Evolutionary conservation across 1,140 invertebrate species (phyloP).

Genomic region (Bombus huntii): DNA sequence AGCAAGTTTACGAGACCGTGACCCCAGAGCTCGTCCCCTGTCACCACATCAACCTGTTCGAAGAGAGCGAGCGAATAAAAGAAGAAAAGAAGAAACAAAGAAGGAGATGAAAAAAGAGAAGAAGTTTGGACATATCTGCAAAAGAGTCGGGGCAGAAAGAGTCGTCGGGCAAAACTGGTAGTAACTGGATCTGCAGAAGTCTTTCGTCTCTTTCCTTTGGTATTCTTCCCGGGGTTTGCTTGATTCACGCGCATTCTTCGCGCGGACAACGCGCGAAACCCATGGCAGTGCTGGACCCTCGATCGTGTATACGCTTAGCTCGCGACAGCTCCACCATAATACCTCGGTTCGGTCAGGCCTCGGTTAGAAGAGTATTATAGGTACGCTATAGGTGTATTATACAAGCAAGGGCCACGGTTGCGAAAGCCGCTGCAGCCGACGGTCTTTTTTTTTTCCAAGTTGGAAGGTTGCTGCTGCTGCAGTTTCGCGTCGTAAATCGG

Average conservation of each 20-base stretch:
- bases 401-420: neutral
- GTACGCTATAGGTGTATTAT: neutral
- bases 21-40: conserved; percentile 30
- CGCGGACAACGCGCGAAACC: conserved; percentile 44
- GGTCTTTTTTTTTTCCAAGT: conserved; percentile 27
- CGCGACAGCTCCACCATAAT: conserved; percentile 42
- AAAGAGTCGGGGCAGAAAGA: conserved; percentile 33
- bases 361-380: neutral
- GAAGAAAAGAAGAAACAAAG: neutral
- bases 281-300: conserved; percentile 4
- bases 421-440: conserved; percentile 39
- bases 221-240: conserved; percentile 34
- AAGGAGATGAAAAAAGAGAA: conserved; percentile 12
- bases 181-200: conserved; percentile 47
- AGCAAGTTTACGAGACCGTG: conserved; percentile 19
- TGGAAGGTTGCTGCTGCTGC: conserved; percentile 25
- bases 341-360: neutral
- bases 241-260: conserved; percentile 36
- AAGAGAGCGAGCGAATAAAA: neutral
- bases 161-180: conserved; percentile 45
- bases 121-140: conserved; percentile 55
- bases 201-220: conserved; percentile 10
- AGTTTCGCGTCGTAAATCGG: neutral
- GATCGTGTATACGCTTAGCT: conserved; percentile 26
- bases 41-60: conserved; percentile 49